Evolutionary conservation across 2,888 invertebrate genomes (phyloP).

Genomic region (Mesochorus sp.): DNA sequence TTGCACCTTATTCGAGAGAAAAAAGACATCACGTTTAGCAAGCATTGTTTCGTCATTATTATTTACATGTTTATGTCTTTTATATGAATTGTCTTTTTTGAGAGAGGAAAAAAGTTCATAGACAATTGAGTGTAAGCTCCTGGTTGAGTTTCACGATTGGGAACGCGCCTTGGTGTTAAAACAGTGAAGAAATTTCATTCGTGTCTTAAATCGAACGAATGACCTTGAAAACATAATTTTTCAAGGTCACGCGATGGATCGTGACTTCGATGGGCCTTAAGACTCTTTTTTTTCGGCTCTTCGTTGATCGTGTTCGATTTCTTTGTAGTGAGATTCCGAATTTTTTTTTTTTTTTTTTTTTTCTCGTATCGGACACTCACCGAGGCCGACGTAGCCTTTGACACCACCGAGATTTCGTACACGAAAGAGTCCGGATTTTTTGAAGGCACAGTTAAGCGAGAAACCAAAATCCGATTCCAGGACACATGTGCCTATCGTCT

Average conservation of each 20-base stretch:
- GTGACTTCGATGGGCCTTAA: background rate
- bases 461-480: constrained; percentile 95
- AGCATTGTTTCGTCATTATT: constrained; percentile 23
- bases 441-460: constrained; percentile 95
- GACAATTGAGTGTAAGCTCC: background rate
- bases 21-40: constrained; percentile 8
- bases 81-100: background rate
- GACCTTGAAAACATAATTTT: constrained; percentile 42
- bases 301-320: background rate
- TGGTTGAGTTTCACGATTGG: background rate
- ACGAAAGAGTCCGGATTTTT: constrained; percentile 94
- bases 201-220: background rate
- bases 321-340: constrained; percentile 4
- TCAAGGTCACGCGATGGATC: constrained; percentile 47
- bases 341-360: constrained; percentile 10
- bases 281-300: background rate
- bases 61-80: constrained; percentile 12
- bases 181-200: background rate
- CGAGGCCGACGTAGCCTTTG: constrained; percentile 94
- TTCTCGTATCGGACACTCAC: constrained; percentile 84
- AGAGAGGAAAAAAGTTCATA: background rate
- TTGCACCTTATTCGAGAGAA: background rate
- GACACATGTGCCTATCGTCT: constrained; percentile 91
- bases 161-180: background rate
- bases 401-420: constrained; percentile 95